Conservation (phyloP, 2,113 vertebrate genomes). For the Equus quagga region DNA sequence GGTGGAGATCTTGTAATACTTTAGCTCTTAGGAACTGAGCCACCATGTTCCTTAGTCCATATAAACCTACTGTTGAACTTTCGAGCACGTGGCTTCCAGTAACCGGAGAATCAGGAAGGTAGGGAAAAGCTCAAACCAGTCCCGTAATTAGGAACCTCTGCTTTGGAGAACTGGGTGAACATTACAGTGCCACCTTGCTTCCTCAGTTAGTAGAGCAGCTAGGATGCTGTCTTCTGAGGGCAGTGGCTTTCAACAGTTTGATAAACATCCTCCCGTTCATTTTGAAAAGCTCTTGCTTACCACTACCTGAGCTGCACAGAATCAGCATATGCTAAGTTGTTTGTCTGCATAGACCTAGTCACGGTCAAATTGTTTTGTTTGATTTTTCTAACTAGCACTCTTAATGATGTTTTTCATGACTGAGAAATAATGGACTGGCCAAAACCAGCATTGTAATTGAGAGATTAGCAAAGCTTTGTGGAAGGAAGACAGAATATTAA, state of each 20-base stretch:
- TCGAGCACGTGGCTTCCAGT: neutral
- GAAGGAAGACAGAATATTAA: neutral
- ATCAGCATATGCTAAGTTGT: constrained; percentile 2
- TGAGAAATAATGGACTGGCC: neutral
- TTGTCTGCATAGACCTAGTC: neutral
- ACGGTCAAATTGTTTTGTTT: neutral
- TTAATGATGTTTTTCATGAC: constrained; percentile 15
- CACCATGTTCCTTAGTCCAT: neutral
- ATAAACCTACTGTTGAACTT: neutral
- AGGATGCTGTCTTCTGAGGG: neutral
- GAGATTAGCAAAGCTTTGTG: constrained; percentile 5
- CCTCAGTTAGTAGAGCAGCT: neutral
- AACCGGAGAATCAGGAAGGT: neutral
- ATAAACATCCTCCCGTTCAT: neutral
- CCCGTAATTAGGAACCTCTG: neutral
- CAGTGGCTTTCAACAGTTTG: constrained; percentile 11
- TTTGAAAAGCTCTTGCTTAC: constrained; percentile 3
- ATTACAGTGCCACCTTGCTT: neutral
- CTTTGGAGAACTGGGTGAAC: neutral
- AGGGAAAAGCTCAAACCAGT: neutral
- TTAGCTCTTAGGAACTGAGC: neutral
- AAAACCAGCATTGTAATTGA: neutral
- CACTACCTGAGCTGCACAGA: neutral
- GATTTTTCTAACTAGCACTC: neutral
- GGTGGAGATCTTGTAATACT: neutral